Base-by-base conservation (phyloP, 2,113 vertebrate species). In the Amphilophus citrinellus region DNA sequence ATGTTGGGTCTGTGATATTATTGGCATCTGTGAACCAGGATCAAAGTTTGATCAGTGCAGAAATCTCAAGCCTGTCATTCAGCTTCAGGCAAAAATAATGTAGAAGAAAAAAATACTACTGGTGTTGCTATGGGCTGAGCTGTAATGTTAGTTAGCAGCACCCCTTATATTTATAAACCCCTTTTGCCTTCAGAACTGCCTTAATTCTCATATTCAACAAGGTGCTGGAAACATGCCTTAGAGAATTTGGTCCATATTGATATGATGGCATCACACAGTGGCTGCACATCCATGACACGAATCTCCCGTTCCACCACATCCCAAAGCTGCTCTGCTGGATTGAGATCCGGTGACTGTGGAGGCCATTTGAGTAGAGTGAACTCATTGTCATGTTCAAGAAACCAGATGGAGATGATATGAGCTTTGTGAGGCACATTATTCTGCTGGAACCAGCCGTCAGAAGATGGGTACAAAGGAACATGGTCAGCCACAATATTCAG, bases 1-100 rank as follows among this genome's bases (percentile, higher is more conserved):
- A 60, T 35, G 0, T 75, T 80, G 59, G 71, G 50, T 85, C 62
- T 84, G 24, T 20, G 82, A 84, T 56, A 37, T 80, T 66, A 65
- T 68, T 86, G 86, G 77, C 78, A 79, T 84, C 68, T 85, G 66
- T 62, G 75, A 84, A 53, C 15, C 22, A 57, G 60, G 78, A 82
- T 88, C 83, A 84, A 58, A 86, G 66, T 59, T 53, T 27, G 42
- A 82, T 39, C 10, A 2, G 50, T n/a, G 47, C 68, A 73, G 47
- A 73, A 73, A 73, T 56, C 2, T 32, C 44, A 57, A 60, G 61
- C 66, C 65, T 78, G 27, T 87, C 77, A 47, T 20, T 81, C 44
- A 73, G 76, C 65, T 63, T 75, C 56, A 75, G 73, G 65, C 47
- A 50, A 8, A 20, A 56, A 56, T 18, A 68, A 30, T 50, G 24